phyloP scores from a whole-genome alignment of 2,113 vertebrate genomes.

The Ictalurus furcatus region DNA sequence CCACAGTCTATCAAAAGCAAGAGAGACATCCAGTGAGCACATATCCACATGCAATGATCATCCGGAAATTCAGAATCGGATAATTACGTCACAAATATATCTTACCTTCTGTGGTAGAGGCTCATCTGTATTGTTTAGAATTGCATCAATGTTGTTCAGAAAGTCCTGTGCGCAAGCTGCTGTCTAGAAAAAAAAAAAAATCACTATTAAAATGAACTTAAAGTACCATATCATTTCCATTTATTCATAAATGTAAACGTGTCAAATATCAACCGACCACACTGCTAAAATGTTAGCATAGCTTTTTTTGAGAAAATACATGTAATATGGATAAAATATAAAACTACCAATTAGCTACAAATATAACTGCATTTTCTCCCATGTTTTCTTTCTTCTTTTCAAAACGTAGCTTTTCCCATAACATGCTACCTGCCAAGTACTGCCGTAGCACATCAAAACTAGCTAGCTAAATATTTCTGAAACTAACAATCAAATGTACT shows the following conservation, averaged over 20 bases:
- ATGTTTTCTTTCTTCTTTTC: no score
- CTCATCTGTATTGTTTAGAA: neutral
- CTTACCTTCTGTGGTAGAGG: neutral
- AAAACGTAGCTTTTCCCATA: no score
- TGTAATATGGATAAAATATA: neutral
- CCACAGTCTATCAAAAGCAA: neutral
- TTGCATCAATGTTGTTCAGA: neutral
- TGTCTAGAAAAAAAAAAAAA: neutral
- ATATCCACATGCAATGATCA: neutral
- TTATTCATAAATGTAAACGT: neutral
- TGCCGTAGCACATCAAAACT: no score
- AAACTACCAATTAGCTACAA: neutral
- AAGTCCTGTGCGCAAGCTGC: accelerated
- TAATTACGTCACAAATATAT: no score
- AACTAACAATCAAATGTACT: neutral
- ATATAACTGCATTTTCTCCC: neutral
- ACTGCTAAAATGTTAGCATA: neutral
- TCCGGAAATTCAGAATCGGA: neutral
- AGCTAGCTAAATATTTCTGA: neutral
- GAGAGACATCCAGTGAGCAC: neutral
- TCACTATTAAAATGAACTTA: neutral
- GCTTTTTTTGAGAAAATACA: neutral
- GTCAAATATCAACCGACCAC: neutral
- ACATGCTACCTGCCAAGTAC: neutral
- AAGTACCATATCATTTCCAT: neutral